Percentiles rank a stretch among this genome's conserved stretches.
phyloP scores from a whole-genome alignment of 1,140 invertebrate species.

The Apis dorsata region DNA sequence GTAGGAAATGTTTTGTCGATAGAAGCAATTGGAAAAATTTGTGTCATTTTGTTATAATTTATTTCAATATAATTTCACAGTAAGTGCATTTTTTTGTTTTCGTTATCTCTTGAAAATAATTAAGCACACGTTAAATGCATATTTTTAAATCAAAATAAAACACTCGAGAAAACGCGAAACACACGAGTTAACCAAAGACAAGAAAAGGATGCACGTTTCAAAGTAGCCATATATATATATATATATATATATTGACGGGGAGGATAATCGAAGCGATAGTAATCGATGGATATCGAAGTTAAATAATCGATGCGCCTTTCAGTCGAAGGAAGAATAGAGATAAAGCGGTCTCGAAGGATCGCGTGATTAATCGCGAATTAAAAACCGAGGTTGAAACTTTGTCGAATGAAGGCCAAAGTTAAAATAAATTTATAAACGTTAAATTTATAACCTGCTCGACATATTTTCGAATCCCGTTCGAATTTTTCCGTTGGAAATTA shows the following conservation, averaged over 20 bases:
- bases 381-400: constrained; percentile 6
- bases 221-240: constrained; percentile 3
- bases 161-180: not conserved
- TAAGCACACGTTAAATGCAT: too few species aligned
- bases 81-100: too few species aligned
- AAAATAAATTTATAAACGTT: constrained; percentile 22
- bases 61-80: too few species aligned
- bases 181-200: not conserved
- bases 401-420: constrained; percentile 13
- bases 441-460: not conserved
- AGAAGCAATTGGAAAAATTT: too few species aligned
- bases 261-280: not conserved
- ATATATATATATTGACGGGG: not conserved
- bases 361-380: constrained; percentile 21
- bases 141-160: too few species aligned
- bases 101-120: too few species aligned
- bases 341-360: constrained; percentile 11
- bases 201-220: not conserved
- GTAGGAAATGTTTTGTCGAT: too few species aligned
- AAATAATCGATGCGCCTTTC: constrained; percentile 32
- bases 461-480: not conserved
- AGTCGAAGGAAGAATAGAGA: not conserved
- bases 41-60: too few species aligned
- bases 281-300: constrained; percentile 43
- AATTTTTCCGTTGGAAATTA: constrained; percentile 3